Percentiles rank a stretch among this genome's conserved stretches.
phyloP scores from a whole-genome alignment of 2,888 invertebrate species.

The Cerceris rybyensis region DNA sequence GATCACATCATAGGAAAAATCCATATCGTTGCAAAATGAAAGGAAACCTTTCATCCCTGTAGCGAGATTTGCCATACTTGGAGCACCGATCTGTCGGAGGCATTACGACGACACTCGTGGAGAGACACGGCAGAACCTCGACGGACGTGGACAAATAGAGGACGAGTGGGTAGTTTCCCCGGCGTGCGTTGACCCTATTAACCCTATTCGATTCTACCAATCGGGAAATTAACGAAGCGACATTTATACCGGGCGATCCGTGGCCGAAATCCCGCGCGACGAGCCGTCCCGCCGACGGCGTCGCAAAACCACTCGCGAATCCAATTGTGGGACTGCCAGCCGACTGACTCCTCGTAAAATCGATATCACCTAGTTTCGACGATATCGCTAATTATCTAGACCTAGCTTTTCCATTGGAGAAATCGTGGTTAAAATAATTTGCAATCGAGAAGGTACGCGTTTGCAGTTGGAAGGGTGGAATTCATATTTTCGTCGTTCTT shows the following conservation, averaged over 20 bases:
- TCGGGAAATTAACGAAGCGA: constrained; percentile 55
- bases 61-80: no score
- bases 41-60: no score
- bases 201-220: constrained; percentile 6
- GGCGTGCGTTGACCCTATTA: constrained; percentile 11
- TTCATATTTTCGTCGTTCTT: no score
- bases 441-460: no score
- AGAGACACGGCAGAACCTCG: constrained; percentile 6
- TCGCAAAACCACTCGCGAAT: constrained; percentile 24
- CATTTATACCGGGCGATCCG: constrained; percentile 42
- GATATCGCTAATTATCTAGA: no score
- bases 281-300: constrained; percentile 6
- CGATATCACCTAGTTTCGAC: no score
- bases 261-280: constrained; percentile 12
- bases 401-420: no score
- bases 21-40: no score
- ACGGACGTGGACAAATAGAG: constrained; percentile 13
- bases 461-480: no score
- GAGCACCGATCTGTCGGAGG: no score
- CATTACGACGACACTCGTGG: not conserved
- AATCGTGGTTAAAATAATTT: no score
- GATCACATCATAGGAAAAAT: no score
- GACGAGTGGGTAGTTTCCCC: not conserved
- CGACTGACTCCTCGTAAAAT: constrained; percentile 1
- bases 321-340: constrained; percentile 20